phyloP scores from a whole-genome alignment of 2,797 vertebrate genomes.

The Zenarchopterus dispar region DNA sequence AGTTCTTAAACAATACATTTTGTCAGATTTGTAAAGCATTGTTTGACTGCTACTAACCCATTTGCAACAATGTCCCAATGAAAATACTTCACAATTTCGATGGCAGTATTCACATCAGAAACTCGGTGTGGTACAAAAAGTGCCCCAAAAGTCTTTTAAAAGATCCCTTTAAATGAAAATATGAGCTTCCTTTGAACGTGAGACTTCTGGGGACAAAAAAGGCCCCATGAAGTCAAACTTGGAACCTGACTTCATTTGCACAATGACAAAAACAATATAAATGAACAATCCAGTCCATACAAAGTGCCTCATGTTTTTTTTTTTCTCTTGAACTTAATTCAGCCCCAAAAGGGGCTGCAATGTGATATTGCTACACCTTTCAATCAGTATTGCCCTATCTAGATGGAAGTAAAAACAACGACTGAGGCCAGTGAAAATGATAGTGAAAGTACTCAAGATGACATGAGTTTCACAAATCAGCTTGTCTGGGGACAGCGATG shows the following conservation, averaged over 20 bases:
- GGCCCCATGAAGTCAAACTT: slow-evolving; percentile 21
- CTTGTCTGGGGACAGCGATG: slow-evolving; percentile 54
- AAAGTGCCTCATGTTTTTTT: slow-evolving; percentile 14
- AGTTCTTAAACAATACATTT: neutral
- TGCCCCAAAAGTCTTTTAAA: slow-evolving; percentile 14
- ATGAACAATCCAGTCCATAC: slow-evolving; percentile 39
- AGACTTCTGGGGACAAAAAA: slow-evolving; percentile 20
- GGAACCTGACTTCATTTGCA: slow-evolving; percentile 14
- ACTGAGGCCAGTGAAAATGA: slow-evolving; percentile 54
- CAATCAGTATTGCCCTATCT: slow-evolving; percentile 57
- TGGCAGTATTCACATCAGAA: slow-evolving; percentile 42
- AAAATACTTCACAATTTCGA: slow-evolving; percentile 49
- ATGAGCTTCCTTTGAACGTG: slow-evolving; percentile 13
- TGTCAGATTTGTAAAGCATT: neutral
- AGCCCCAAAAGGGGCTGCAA: slow-evolving; percentile 28
- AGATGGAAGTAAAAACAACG: slow-evolving; percentile 56
- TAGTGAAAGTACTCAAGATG: slow-evolving; percentile 45
- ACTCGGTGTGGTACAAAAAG: slow-evolving; percentile 23
- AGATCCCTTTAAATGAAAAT: slow-evolving; percentile 21
- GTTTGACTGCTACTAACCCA: slow-evolving; percentile 10
- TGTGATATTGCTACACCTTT: slow-evolving; percentile 62
- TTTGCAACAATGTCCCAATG: slow-evolving; percentile 19
- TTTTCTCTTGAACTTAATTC: slow-evolving; percentile 11
- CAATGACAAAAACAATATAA: slow-evolving; percentile 40
- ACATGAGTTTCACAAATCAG: slow-evolving; percentile 58